phyloP scores from a whole-genome alignment of 92 coral and sea anemone species.

The Virgularia gustaviana region DNA sequence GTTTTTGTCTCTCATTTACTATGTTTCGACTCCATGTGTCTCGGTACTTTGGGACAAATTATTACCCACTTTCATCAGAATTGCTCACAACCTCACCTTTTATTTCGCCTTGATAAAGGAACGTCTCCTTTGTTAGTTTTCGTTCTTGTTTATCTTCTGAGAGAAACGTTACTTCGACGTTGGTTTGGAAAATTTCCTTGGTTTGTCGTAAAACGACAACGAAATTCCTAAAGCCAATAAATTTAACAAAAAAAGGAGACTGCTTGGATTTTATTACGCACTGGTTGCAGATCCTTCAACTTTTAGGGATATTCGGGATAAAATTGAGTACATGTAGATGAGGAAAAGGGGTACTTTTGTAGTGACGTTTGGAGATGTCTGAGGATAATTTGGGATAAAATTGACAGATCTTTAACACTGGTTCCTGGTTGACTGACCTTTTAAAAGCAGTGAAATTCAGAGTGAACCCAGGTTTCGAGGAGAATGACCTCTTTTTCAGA shows the following conservation, averaged over 20 bases:
- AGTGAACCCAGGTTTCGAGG: not conserved
- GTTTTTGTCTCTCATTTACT: not conserved
- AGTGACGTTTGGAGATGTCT: too few relatives aligned
- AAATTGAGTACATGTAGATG: too few relatives aligned
- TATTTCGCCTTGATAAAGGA: slow-evolving; percentile 28
- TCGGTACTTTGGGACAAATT: too few relatives aligned
- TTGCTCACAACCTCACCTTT: not conserved
- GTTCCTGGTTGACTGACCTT: not conserved
- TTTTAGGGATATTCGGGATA: too few relatives aligned
- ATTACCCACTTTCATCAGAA: too few relatives aligned
- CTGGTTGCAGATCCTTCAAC: too few relatives aligned
- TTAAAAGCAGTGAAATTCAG: not conserved
- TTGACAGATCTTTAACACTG: not conserved
- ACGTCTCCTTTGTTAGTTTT: not conserved
- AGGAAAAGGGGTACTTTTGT: not conserved
- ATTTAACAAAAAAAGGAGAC: too few relatives aligned
- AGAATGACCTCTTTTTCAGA: not conserved
- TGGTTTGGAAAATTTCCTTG: slow-evolving; percentile 51
- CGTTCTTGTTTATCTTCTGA: slow-evolving; percentile 29
- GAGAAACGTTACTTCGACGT: slow-evolving; percentile 36
- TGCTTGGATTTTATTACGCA: too few relatives aligned
- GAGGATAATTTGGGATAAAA: too few relatives aligned
- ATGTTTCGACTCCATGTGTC: not conserved
- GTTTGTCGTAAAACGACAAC: slow-evolving; percentile 54
- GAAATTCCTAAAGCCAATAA: slow-evolving; percentile 48